Evolutionary conservation across 2,797 vertebrate species (phyloP).

Genomic region (Micrastur ruficollis): DNA sequence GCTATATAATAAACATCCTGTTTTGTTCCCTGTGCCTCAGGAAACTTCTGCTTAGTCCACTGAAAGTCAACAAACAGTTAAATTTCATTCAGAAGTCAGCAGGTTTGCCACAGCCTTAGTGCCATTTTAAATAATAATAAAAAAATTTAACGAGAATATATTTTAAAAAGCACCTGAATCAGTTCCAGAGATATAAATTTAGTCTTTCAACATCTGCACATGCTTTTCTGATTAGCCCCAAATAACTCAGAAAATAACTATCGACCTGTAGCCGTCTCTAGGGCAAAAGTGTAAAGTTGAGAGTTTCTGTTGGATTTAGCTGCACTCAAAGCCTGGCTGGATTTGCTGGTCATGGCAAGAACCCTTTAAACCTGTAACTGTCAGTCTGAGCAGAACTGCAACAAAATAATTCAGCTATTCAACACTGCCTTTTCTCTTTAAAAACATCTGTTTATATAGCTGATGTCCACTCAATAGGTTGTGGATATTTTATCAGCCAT

Average conservation of each 20-base stretch:
- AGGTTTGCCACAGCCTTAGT: background rate
- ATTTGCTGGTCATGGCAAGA: constrained; percentile 63
- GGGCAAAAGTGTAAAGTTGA: constrained; percentile 68
- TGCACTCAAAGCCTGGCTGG: constrained; percentile 44
- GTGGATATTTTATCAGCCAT: constrained; percentile 46
- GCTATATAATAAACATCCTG: background rate
- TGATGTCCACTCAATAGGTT: constrained; percentile 39
- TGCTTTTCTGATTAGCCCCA: constrained; percentile 56
- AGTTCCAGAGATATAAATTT: constrained; percentile 6
- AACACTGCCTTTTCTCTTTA: constrained; percentile 33
- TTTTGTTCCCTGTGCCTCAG: background rate
- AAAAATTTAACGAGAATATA: background rate
- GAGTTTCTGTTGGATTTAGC: constrained; percentile 72
- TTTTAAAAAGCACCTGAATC: background rate
- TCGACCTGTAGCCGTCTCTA: constrained; percentile 58
- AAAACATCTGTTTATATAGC: constrained; percentile 64
- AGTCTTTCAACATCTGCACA: constrained; percentile 56
- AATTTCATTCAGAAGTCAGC: background rate
- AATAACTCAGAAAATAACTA: constrained; percentile 69
- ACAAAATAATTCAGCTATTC: constrained; percentile 63
- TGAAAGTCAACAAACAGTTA: background rate
- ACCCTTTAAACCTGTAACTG: constrained; percentile 51
- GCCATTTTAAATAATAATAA: background rate
- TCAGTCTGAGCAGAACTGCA: constrained; percentile 31
- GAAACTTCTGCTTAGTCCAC: background rate